phyloP scores from a whole-genome alignment of 2,888 invertebrate species.

The Lithodes maja region DNA sequence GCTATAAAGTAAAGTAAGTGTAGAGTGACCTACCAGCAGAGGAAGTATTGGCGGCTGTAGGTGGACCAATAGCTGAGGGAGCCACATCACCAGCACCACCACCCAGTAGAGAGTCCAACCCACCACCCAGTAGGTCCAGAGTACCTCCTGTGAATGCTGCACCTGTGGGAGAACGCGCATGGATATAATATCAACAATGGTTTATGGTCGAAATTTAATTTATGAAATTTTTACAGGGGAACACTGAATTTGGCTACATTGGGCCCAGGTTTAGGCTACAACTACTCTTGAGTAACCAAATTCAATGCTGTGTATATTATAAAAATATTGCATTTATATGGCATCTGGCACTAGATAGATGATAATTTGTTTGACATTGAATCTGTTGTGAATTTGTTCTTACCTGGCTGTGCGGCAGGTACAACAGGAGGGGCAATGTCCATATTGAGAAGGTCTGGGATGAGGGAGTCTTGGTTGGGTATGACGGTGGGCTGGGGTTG shows the following conservation, averaged over 20 bases:
- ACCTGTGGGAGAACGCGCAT: too few species aligned
- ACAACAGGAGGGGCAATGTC: constrained; percentile 83
- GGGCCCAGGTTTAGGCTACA: too few species aligned
- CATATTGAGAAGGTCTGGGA: constrained; percentile 97
- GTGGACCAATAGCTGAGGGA: constrained; percentile 42
- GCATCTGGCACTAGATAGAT: too few species aligned
- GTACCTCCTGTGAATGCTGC: constrained; percentile 76
- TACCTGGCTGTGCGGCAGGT: constrained; percentile 58
- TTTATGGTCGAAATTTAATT: too few species aligned
- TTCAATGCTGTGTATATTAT: too few species aligned
- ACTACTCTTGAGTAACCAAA: too few species aligned
- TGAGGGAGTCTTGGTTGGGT: constrained; percentile 90
- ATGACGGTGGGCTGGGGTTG: constrained; percentile 78
- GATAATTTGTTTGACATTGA: too few species aligned
- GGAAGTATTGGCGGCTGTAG: constrained; percentile 51
- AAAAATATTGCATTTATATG: too few species aligned
- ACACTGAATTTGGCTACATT: too few species aligned
- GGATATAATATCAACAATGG: too few species aligned
- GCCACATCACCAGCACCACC: constrained; percentile 50
- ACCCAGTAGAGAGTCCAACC: constrained; percentile 88
- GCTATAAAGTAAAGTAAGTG: too few species aligned
- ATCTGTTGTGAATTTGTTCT: neutral
- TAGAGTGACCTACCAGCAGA: constrained; percentile 42
- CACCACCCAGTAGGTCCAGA: constrained; percentile 91
- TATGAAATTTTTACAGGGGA: too few species aligned